These are phyloP conservation scores for Sitta europaea DNA, from an alignment of 2,113 vertebrate genomes.

Conservation along the genomic window DNA sequence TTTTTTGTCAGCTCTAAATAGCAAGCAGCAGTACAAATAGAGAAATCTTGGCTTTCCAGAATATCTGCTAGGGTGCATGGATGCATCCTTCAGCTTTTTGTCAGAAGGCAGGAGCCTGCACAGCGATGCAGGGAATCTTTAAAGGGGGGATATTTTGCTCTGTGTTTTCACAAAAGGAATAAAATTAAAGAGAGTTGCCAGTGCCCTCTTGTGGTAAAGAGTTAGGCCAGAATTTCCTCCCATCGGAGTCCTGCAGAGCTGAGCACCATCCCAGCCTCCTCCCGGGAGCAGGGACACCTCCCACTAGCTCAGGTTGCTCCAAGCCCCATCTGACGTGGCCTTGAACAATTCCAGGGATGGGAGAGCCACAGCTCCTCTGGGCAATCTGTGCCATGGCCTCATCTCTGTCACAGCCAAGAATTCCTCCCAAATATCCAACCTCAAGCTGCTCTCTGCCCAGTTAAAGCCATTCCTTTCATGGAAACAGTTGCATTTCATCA, in stretches of 20 bases:
- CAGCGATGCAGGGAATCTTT: neutral
- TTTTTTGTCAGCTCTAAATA: neutral
- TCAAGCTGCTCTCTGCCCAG: accelerated
- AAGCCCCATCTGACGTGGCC: neutral
- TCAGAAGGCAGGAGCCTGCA: neutral
- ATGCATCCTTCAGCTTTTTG: neutral
- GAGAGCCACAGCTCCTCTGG: neutral
- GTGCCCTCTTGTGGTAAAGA: slow-evolving; percentile 3
- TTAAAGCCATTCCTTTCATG: neutral
- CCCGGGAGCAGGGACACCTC: neutral
- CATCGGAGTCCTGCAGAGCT: neutral
- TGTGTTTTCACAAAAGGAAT: neutral
- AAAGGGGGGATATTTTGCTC: neutral
- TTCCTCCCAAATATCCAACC: neutral
- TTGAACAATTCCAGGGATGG: neutral
- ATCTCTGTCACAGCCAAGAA: neutral
- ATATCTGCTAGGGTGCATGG: neutral
- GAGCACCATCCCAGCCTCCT: neutral
- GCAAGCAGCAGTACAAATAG: neutral
- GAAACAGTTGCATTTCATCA: neutral
- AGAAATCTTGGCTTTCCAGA: neutral
- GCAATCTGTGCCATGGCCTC: neutral
- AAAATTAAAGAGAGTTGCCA: neutral
- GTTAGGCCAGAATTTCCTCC: neutral
- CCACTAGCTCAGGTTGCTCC: neutral